Conservation (phyloP, 2,888 invertebrate species). For the Rhingia campestris region DNA sequence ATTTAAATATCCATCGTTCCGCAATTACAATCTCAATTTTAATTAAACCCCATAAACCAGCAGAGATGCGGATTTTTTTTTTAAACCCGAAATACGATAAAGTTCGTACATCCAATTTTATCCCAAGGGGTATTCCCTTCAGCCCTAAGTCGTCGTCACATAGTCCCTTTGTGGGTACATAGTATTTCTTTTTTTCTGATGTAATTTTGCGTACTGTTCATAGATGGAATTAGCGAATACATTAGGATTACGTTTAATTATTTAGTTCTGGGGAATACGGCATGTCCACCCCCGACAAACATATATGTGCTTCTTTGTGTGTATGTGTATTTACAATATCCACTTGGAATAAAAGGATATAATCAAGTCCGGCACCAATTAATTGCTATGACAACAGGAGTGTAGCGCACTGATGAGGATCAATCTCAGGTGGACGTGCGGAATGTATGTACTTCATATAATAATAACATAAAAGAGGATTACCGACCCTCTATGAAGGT, state of each 20-base stretch:
- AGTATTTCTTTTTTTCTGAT: not conserved
- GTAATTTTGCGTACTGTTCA: conserved; percentile 25
- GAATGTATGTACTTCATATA: conserved; percentile 23
- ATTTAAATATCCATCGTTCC: conserved; percentile 62
- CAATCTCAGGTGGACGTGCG: conserved; percentile 17
- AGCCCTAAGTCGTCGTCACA: not conserved
- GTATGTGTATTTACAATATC: not conserved
- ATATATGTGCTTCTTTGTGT: conserved; percentile 9
- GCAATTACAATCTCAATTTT: conserved; percentile 62
- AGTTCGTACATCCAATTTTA: conserved; percentile 37
- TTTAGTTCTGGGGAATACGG: conserved; percentile 52
- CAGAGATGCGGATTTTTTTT: not conserved
- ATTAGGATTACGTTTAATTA: conserved; percentile 62
- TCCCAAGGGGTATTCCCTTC: conserved; percentile 18
- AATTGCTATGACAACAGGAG: conserved; percentile 34
- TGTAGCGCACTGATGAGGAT: conserved; percentile 14
- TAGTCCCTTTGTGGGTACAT: not conserved
- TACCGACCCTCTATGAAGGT: conserved; percentile 18
- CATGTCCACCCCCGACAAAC: not conserved
- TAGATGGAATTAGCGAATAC: conserved; percentile 47
- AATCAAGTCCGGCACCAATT: conserved; percentile 39
- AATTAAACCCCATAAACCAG: conserved; percentile 56
- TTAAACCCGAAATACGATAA: conserved; percentile 23
- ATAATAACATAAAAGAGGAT: conserved; percentile 44
- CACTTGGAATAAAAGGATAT: conserved; percentile 29